Conservation (phyloP, 2,797 vertebrate species). For the Carapus acus region DNA sequence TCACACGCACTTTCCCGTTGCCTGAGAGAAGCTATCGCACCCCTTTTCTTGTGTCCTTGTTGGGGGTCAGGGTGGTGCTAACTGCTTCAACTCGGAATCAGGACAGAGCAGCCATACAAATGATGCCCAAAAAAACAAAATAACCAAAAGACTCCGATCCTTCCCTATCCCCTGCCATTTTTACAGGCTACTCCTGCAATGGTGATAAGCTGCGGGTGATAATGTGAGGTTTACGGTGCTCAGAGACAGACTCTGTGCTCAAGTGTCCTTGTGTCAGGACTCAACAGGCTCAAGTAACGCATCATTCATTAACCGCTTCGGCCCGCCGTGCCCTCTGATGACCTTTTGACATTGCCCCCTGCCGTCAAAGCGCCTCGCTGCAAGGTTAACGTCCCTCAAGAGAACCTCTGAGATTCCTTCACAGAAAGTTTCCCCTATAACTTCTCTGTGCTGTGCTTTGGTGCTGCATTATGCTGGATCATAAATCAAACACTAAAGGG, state of each 20-base stretch:
- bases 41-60: conserved; percentile 34
- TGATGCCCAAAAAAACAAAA: no score
- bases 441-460: no score
- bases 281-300: background rate
- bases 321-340: conserved; percentile 12
- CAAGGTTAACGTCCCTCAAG: background rate
- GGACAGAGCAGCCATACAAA: background rate
- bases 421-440: no score
- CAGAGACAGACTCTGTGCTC: background rate
- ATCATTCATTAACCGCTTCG: background rate
- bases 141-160: no score
- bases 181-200: background rate
- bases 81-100: conserved; percentile 21
- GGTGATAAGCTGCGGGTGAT: background rate
- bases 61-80: conserved; percentile 55
- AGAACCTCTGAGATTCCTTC: no score
- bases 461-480: no score
- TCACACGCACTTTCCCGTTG: no score
- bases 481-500: no score
- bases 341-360: conserved; percentile 63
- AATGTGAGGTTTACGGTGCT: background rate
- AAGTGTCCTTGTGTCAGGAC: background rate
- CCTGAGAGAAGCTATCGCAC: no score
- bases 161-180: no score
- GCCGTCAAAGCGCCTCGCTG: conserved; percentile 30